Conservation (phyloP, 2,797 vertebrate genomes). For the Scyliorhinus canicula region DNA sequence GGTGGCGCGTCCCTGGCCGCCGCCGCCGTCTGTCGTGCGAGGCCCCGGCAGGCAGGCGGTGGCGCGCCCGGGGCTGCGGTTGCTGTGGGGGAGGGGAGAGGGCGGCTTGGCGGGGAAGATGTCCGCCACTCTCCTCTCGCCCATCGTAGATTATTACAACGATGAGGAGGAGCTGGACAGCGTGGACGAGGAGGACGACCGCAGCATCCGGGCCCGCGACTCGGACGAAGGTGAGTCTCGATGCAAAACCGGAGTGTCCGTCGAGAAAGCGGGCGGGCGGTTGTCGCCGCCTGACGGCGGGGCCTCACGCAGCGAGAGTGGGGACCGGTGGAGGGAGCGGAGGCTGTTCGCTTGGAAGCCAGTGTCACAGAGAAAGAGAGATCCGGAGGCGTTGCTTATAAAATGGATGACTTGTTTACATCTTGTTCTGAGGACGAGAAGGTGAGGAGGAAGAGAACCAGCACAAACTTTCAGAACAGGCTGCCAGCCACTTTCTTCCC, state of each 20-base stretch:
- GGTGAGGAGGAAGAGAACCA: background rate
- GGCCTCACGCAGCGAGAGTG: background rate
- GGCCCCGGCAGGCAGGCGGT: background rate
- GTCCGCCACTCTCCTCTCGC: conserved; percentile 70
- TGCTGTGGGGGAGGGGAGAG: background rate
- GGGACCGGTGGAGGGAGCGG: background rate
- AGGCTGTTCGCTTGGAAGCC: background rate
- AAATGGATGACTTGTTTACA: conserved; percentile 4
- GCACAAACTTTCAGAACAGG: background rate
- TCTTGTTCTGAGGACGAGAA: background rate
- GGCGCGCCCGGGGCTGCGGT: background rate
- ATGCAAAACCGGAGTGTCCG: background rate
- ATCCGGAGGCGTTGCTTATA: background rate
- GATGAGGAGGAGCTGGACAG: conserved; percentile 89
- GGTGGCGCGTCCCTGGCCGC: too few species aligned
- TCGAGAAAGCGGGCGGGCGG: background rate
- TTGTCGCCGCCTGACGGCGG: background rate
- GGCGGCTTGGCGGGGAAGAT: conserved; percentile 48
- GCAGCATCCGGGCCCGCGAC: conserved; percentile 85
- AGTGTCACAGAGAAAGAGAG: background rate
- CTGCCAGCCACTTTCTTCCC: background rate
- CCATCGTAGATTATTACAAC: conserved; percentile 86
- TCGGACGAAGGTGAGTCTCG: conserved; percentile 78
- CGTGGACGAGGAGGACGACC: conserved; percentile 89
- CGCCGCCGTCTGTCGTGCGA: background rate